Conservation (phyloP, 2,888 invertebrate genomes). For the Metopia argyrocephala region DNA sequence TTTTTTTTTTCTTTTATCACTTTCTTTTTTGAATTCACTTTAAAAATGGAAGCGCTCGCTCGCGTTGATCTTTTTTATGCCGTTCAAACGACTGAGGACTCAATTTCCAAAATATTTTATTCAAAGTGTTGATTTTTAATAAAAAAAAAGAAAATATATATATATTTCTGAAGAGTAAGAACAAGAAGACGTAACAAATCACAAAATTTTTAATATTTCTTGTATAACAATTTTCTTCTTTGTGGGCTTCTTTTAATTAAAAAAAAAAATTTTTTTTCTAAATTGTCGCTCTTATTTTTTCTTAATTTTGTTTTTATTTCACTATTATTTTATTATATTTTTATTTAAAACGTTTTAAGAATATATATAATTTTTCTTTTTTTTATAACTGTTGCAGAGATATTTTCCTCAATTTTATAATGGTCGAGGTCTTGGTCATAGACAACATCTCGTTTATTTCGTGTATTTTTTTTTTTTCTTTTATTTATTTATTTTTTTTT, state of each 20-base stretch:
- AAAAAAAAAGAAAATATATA: too few relatives aligned
- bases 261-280: constrained; percentile 11
- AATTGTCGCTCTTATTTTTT: constrained; percentile 42
- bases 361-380: constrained; percentile 48
- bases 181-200: constrained; percentile 24
- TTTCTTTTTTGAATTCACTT: constrained; percentile 13
- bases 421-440: constrained; percentile 62
- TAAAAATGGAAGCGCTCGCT: constrained; percentile 48
- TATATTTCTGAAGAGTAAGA: constrained; percentile 35
- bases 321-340: too few relatives aligned
- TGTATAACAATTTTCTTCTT: constrained; percentile 3
- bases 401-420: constrained; percentile 56
- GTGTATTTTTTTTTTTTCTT: constrained; percentile 46
- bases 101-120: constrained; percentile 52
- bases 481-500: background rate
- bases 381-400: constrained; percentile 47
- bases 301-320: constrained; percentile 35
- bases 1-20: constrained; percentile 45
- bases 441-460: constrained; percentile 67
- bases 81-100: constrained; percentile 56
- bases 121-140: constrained; percentile 56
- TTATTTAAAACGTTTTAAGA: too few relatives aligned
- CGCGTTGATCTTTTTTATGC: constrained; percentile 52
- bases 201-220: constrained; percentile 33
- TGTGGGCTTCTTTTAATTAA: background rate